Evolutionary conservation across 2,888 invertebrate species (phyloP), one percentile per base, ranked within the genome.

Genomic region (Bombylius major): DNA sequence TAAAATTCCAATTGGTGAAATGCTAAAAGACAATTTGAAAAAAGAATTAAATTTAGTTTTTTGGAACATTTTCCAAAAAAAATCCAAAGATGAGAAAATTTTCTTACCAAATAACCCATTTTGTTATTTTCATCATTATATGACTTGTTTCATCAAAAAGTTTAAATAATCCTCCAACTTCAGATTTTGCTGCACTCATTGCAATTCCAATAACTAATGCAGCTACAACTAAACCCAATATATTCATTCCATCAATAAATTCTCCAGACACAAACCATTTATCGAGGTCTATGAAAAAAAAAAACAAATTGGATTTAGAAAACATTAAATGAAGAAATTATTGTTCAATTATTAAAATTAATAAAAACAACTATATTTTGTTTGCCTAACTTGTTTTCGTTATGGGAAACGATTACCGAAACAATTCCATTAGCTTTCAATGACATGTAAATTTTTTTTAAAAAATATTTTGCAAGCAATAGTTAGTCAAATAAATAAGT

Each of bases 151-250:
- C 70, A 56, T 76, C 77, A 70, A 86, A 86, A 63, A 87, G 80
- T 46, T 79, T 75, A 9, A 82, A 71, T 34, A 88, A 69, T 3
- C 82, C 80, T 62, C 78, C 77, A 32, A 84, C 84, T 58, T 78
- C 75, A 11, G 78, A 76, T 34, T 82, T 82, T 76, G 86, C 77
- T 64, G 80, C 77, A 11, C 82, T 82, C 50, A 87, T 73, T 4
- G 84, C 81, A 54, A 86, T 79, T 4, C 87, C 87, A 55, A 87
- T 70, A 6, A 82, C 76, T 5, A 78, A 75, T 6, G 82, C 77
- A 58, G 81, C 79, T 3, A 81, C 77, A 1, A 82, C 81, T 47
- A 82, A 69, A 31, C 82, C 82, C 57, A 82, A 69, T 50, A 82
- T 82, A 63, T 83, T 83, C 53, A 77, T 78, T 9, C 78, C 80